Conservation (phyloP, 2,888 invertebrate genomes). For the Philereme vetulata region DNA sequence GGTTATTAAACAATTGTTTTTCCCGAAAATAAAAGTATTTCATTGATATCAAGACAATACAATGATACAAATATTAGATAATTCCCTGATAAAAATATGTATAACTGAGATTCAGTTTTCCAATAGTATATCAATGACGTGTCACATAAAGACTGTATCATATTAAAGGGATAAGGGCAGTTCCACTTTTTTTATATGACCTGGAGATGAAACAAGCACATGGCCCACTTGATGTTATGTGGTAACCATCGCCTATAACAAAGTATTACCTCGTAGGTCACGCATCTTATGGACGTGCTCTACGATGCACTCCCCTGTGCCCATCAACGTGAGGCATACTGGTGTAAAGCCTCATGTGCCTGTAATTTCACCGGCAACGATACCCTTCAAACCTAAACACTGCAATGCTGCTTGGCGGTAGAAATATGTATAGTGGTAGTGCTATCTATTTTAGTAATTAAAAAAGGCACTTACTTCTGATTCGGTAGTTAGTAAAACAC, state of each 20-base stretch:
- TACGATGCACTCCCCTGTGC: too few relatives aligned
- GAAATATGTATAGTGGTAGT: neutral
- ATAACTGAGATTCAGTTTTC: neutral
- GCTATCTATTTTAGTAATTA: slow-evolving; percentile 13
- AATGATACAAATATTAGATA: neutral
- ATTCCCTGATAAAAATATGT: neutral
- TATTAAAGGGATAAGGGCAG: neutral
- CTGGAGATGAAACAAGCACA: too few relatives aligned
- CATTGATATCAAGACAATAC: neutral
- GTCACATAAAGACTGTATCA: neutral
- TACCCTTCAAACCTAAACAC: too few relatives aligned
- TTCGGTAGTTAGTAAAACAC: slow-evolving; percentile 28
- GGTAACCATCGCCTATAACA: too few relatives aligned
- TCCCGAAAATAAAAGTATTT: neutral
- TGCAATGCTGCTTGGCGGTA: too few relatives aligned
- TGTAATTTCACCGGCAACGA: too few relatives aligned
- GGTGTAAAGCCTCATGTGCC: too few relatives aligned
- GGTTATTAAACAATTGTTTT: slow-evolving; percentile 22
- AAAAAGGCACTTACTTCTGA: slow-evolving; percentile 18
- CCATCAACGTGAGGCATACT: too few relatives aligned
- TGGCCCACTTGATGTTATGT: too few relatives aligned
- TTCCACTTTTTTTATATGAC: slow-evolving; percentile 1
- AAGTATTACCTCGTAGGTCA: too few relatives aligned
- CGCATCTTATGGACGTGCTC: too few relatives aligned
- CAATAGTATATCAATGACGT: neutral